Percentiles rank a stretch among this genome's conserved stretches.
Conservation (phyloP, 2,888 invertebrate species). For the Eupithecia pulchellata region DNA sequence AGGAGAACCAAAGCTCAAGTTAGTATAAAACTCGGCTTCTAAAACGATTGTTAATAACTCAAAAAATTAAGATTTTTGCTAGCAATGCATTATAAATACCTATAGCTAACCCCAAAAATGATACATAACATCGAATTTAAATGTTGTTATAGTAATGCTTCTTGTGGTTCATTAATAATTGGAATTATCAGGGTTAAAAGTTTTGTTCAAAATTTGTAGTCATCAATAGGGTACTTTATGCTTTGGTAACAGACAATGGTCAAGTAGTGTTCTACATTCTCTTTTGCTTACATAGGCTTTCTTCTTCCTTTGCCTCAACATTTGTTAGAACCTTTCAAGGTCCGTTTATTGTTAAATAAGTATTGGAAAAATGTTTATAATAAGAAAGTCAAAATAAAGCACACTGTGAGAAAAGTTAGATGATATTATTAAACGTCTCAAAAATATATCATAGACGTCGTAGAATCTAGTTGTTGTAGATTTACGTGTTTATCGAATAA, state of each 20-base stretch:
- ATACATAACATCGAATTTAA: slow-evolving; percentile 82
- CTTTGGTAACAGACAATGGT: slow-evolving; percentile 53
- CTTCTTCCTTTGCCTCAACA: slow-evolving; percentile 65
- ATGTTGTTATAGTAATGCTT: slow-evolving; percentile 77
- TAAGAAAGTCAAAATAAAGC: slow-evolving; percentile 84
- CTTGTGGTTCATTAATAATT: slow-evolving; percentile 75
- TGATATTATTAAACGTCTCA: slow-evolving; percentile 76
- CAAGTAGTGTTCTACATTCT: slow-evolving; percentile 52
- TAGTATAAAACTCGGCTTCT: slow-evolving; percentile 66
- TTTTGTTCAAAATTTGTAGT: slow-evolving; percentile 73
- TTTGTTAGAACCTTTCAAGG: slow-evolving; percentile 43
- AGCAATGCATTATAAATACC: slow-evolving; percentile 50
- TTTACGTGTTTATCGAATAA: slow-evolving; percentile 51
- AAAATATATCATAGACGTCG: slow-evolving; percentile 80
- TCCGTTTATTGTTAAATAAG: slow-evolving; percentile 65
- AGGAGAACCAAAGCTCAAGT: slow-evolving; percentile 76
- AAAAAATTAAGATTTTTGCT: slow-evolving; percentile 54
- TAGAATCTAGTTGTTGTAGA: slow-evolving; percentile 77
- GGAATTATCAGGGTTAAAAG: slow-evolving; percentile 84
- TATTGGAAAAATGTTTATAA: slow-evolving; percentile 76
- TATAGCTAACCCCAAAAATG: slow-evolving; percentile 62
- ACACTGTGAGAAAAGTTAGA: slow-evolving; percentile 85
- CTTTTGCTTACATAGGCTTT: slow-evolving; percentile 71
- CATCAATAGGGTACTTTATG: slow-evolving; percentile 41
- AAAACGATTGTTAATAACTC: slow-evolving; percentile 44